Conservation (phyloP, 2,113 vertebrate species). For the Xenopus borealis region DNA sequence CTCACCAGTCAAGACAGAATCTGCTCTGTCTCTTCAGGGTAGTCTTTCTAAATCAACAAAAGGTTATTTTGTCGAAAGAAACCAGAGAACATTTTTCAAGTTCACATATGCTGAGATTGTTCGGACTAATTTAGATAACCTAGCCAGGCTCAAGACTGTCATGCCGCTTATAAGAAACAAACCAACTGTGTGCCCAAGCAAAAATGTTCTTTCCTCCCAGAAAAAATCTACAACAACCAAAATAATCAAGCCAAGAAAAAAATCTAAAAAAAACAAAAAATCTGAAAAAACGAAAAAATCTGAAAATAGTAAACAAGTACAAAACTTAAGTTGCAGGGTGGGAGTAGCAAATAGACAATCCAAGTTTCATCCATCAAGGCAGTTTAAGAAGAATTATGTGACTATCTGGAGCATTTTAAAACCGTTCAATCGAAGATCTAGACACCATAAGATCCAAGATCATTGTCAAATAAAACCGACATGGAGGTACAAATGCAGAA, state of each 20-base stretch:
- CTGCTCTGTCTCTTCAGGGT: no score
- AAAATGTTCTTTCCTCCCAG: not conserved
- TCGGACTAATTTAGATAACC: not conserved
- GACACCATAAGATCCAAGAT: rapidly evolving
- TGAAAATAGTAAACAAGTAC: not conserved
- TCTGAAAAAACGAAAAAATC: not conserved
- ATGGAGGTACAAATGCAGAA: slow-evolving; percentile 68
- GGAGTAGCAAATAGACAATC: not conserved
- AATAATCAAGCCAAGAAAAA: not conserved
- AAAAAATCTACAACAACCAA: not conserved
- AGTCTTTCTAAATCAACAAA: no score
- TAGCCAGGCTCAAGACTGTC: not conserved
- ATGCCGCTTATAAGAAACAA: no score
- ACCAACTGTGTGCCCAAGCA: not conserved
- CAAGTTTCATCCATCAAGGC: not conserved
- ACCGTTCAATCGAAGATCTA: not conserved
- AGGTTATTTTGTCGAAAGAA: no score
- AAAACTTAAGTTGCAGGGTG: not conserved
- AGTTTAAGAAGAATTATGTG: not conserved
- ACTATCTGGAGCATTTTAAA: not conserved
- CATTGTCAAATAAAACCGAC: slow-evolving; percentile 66
- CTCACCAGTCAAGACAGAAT: not conserved
- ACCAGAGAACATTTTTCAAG: no score
- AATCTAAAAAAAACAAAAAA: not conserved
- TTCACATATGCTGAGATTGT: not conserved